Evolutionary conservation across 2,113 vertebrate genomes (phyloP), one percentile per base, ranked within the genome.

Genomic region (Mastomys natalensis): DNA sequence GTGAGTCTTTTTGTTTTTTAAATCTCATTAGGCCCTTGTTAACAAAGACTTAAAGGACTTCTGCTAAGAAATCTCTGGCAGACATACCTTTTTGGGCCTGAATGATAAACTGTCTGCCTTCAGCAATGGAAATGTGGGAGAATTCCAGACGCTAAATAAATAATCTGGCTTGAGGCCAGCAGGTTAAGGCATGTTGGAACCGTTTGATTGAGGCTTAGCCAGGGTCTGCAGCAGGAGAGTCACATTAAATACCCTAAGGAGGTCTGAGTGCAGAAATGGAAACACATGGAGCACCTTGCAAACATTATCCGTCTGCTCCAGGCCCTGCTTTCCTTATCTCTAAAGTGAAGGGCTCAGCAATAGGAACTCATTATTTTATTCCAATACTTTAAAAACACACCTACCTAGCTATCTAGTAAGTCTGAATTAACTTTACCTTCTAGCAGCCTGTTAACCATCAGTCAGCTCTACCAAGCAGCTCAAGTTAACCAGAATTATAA

Each of bases 41-140:
- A 80, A 85, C 64, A 76, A 91, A 81, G 72, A 95, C 85, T 68
- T 87, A 62, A 78, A 62, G 87, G 37, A 90, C 93, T 95, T 93
- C 85, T 91, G 78, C 82, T 81, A 74, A 84, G 55, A 91, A 96
- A 76, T 92, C 58, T 66, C 66, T 90, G 70, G n/a, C 64, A 84
- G 26, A 82, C 73, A 73, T 64, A 95, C 90, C 43, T 93, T 91
- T 21, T 66, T 48, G 92, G 82, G 22, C 43, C 90, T 90, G 78
- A 78, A 15, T 70, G 97, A 93, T 94, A 94, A 53, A 90, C 55
- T 85, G 78, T 88, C 88, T 95, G 81, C 90, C 95, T 93, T 77
- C 26, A 51, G 93, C 96, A 90, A 11, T 97, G 94, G 92, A 95
- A 95, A 92, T 78, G 70, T 80, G 88, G 92, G 88, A 89, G 91